Evolutionary conservation across 2,113 vertebrate species (phyloP), one percentile per base, ranked within the genome.

Genomic region (Tichodroma muraria): DNA sequence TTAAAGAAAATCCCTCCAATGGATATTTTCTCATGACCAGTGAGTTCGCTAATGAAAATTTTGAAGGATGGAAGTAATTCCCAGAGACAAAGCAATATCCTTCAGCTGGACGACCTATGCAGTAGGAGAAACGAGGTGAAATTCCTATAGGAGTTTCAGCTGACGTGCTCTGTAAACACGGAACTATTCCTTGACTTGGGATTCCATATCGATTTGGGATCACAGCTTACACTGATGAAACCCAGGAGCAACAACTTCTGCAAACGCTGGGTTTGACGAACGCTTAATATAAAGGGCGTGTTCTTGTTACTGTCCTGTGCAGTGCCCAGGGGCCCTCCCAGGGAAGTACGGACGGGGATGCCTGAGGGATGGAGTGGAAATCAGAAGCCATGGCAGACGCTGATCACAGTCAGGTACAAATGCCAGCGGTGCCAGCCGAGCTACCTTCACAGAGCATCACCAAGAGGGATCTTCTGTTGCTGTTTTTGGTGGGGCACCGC

Each of bases 81-180:
- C 19, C 5, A 3, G 6, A 0, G 11, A 50, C 0, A 2, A 19
- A 40, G 9, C 35, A 56, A 17, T 3, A 3, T 21, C n/a, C 49
- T 53, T 30, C 44, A 31, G 10, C 5, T 8, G 31, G 37, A 82
- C 38, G 49, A 37, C 13, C 22, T 49, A 6, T 5, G 44, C 11
- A 16, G 27, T 1, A n/a, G 16, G 4, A 35, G 21, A 40, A 86
- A 57, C 0, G 8, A 15, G 16, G n/a, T 40, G 45, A 73, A 56
- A 83, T 61, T 27, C 31, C 37, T 5, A 3, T 19, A 53, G 50
- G 6, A 37, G 33, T 24, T 60, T 20, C 2, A 8, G 28, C 31
- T 18, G 31, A 28, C 37, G 53, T 56, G 10, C 8, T 30, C 18
- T 4, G 28, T 15, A 11, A 17, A 38, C 15, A 2, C 11, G 3